Percentiles rank a stretch among this genome's conserved stretches.
phyloP scores from a whole-genome alignment of 2,113 vertebrate genomes.

The Physeter macrocephalus region DNA sequence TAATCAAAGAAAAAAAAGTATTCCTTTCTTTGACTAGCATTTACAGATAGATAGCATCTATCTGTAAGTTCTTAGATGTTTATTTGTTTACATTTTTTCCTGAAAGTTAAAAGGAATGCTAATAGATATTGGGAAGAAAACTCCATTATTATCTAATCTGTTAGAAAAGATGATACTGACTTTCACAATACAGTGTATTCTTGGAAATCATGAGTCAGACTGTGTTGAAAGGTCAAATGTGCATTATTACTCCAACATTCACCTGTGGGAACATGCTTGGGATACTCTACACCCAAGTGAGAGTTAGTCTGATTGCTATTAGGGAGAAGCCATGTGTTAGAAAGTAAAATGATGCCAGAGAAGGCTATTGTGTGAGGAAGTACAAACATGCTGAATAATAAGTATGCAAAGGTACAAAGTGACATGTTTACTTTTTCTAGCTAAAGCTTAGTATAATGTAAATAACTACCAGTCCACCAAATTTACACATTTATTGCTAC shows the following conservation, averaged over 20 bases:
- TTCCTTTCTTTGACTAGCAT: conserved; percentile 3
- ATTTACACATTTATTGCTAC: background rate
- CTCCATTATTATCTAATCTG: background rate
- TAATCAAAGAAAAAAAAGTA: background rate
- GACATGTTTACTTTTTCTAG: background rate
- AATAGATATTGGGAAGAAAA: conserved; percentile 11
- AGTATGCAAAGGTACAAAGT: background rate
- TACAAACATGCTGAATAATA: background rate
- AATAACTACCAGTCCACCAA: background rate
- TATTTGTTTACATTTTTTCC: background rate
- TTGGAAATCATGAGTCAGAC: background rate
- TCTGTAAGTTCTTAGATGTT: background rate
- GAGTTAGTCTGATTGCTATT: background rate
- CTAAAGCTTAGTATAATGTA: background rate
- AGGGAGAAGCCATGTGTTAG: background rate
- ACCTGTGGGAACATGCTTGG: background rate
- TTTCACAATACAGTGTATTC: background rate
- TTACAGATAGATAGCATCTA: background rate
- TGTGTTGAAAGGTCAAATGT: background rate
- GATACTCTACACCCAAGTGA: background rate
- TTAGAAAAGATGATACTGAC: background rate
- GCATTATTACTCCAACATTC: background rate
- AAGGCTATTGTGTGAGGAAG: background rate
- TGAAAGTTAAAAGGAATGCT: background rate
- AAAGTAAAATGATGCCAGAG: background rate